Evolutionary conservation across 2,888 invertebrate species (phyloP).

Genomic region (Chelonus formosanus): DNA sequence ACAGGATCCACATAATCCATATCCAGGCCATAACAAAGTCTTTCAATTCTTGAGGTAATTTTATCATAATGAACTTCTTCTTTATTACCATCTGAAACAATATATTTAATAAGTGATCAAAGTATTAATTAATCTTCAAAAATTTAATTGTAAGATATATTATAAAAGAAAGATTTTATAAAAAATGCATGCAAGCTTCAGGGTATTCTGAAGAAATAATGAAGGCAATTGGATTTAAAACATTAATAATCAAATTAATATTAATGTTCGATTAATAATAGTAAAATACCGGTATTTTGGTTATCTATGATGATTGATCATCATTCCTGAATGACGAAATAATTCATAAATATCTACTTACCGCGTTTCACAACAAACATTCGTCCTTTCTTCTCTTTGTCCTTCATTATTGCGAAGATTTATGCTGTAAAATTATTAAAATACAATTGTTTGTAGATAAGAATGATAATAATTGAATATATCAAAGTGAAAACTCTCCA

Average conservation of each 20-base stretch:
- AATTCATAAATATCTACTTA: conserved; percentile 45
- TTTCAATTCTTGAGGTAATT: conserved; percentile 94
- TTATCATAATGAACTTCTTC: conserved; percentile 97
- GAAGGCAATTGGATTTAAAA: neutral
- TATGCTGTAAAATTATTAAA: neutral
- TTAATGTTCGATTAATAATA: too few relatives aligned
- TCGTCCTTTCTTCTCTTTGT: conserved; percentile 45
- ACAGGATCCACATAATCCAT: conserved; percentile 93
- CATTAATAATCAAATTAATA: too few relatives aligned
- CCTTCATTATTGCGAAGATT: neutral
- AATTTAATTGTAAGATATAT: neutral
- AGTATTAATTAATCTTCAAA: conserved; percentile 16
- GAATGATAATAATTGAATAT: too few relatives aligned
- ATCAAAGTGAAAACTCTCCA: too few relatives aligned
- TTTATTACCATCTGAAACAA: conserved; percentile 78
- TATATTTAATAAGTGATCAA: conserved; percentile 2
- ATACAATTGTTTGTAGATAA: too few relatives aligned
- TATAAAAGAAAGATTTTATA: neutral
- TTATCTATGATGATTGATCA: too few relatives aligned
- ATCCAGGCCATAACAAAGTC: conserved; percentile 94
- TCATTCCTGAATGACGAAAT: too few relatives aligned
- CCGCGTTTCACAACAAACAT: conserved; percentile 67
- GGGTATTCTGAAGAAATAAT: neutral
- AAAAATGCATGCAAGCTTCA: neutral
- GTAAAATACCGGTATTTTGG: too few relatives aligned